These are phyloP conservation scores for Ailuropoda melanoleuca DNA, from an alignment of 2,113 vertebrate genomes.

Conservation along the genomic window DNA sequence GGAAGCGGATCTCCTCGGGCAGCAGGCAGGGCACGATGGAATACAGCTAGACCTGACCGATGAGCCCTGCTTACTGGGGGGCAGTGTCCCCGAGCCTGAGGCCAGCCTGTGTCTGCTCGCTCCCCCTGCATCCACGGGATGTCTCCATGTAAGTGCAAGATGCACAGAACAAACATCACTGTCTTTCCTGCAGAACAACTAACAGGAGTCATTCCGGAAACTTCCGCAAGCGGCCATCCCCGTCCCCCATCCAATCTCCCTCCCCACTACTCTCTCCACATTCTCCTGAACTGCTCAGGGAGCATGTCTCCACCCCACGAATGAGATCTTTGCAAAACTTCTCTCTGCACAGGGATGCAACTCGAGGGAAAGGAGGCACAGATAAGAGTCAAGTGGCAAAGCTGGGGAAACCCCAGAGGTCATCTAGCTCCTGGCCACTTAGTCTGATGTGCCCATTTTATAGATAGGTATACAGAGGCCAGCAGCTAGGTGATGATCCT, in stretches of 20 bases:
- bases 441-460: neutral
- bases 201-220: neutral
- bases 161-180: neutral
- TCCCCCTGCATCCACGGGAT: rapidly evolving
- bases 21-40: neutral
- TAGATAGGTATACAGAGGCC: neutral
- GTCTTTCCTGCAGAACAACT: rapidly evolving
- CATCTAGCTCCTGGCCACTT: neutral
- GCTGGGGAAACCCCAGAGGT: neutral
- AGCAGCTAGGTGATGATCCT: neutral
- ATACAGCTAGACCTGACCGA: no score
- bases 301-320: rapidly evolving
- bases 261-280: neutral
- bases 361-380: neutral
- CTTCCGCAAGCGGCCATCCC: no score
- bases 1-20: neutral
- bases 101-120: neutral
- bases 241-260: rapidly evolving
- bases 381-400: neutral
- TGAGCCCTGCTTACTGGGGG: rapidly evolving
- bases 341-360: neutral
- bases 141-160: no score
- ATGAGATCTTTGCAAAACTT: neutral
- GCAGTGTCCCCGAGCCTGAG: rapidly evolving
- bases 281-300: neutral